Base-by-base conservation (phyloP, 53 echinoderm and acorn worm species). In the Astropecten irregularis region DNA sequence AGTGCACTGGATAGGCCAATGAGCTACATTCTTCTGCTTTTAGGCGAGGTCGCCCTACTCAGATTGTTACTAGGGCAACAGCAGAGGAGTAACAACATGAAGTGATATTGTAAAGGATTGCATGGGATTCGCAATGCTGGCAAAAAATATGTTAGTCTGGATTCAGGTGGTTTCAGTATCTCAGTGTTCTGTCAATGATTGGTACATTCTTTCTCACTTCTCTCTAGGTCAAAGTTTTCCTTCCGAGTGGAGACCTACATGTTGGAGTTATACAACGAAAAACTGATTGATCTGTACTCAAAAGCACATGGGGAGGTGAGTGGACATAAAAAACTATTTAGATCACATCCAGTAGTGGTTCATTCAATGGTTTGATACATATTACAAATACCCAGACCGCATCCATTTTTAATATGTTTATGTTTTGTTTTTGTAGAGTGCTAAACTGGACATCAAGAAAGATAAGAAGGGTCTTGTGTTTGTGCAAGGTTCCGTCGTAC, bases 191-290 rank as follows among this genome's bases (percentile, higher is more conserved):
- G 47, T 14, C 47, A 8, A 8, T 46, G 37, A 66, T 35, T 16
- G 36, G 40, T 40, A 18, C 20, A 23, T 3, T 1, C 9, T 71
- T 13, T 11, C 22, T 36, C n/a, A n/a, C n/a, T n/a, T n/a, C n/a
- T n/a, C n/a, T n/a, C n/a, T n/a, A n/a, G n/a, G n/a, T n/a, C n/a
- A n/a, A 96, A 96, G 57, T 96, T 90, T 74, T 84, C 93, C 9
- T 96, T 96, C 91, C 86, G 76, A 47, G 91, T 96, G 4, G 93
- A 88, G 69, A 79, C 91, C 52, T 96, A 96, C 87, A 96, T 96
- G 96, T 67, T 93, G 84, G 96, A 96, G 71, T 91, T 96, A 87
- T 96, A 96, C 87, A 96, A 96, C 55, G 96, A 96, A 6, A 96
- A 87, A 67, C 69, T 96, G 55, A 96, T 96, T 71, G 96, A 96